phyloP scores from a whole-genome alignment of 2,113 vertebrate genomes.

The Clarias magur region DNA sequence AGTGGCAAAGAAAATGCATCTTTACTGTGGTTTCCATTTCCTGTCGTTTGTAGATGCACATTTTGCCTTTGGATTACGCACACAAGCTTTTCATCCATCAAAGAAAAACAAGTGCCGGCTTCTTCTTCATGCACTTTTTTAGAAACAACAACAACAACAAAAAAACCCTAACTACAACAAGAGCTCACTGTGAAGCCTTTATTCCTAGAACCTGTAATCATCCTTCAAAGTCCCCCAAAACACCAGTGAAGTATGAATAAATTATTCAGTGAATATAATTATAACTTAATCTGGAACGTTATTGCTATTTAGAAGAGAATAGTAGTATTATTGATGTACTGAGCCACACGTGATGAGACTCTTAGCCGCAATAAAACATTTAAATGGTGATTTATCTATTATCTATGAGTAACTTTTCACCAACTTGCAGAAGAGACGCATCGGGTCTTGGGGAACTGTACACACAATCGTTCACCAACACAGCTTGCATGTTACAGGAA shows the following conservation, averaged over 20 bases:
- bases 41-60: constrained; percentile 11
- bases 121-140: neutral
- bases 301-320: neutral
- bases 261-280: neutral
- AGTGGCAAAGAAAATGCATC: constrained; percentile 23
- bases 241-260: neutral
- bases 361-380: too few relatives aligned
- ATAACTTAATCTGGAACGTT: neutral
- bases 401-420: too few relatives aligned
- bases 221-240: neutral
- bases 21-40: neutral
- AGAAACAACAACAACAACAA: neutral
- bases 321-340: neutral
- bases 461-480: too few relatives aligned
- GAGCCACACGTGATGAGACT: neutral
- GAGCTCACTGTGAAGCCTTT: neutral
- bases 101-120: neutral
- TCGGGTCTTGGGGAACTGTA: too few relatives aligned
- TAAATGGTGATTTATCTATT: too few relatives aligned
- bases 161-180: neutral
- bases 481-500: too few relatives aligned
- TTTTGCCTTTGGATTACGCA: constrained; percentile 21
- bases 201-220: neutral
- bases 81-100: neutral
- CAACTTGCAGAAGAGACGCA: too few relatives aligned